A percentile compares a stretch with the other conserved stretches of the same genome.
Conservation (phyloP, 92 coral and sea anemone genomes). For the Parazoanthus atlanticus region DNA sequence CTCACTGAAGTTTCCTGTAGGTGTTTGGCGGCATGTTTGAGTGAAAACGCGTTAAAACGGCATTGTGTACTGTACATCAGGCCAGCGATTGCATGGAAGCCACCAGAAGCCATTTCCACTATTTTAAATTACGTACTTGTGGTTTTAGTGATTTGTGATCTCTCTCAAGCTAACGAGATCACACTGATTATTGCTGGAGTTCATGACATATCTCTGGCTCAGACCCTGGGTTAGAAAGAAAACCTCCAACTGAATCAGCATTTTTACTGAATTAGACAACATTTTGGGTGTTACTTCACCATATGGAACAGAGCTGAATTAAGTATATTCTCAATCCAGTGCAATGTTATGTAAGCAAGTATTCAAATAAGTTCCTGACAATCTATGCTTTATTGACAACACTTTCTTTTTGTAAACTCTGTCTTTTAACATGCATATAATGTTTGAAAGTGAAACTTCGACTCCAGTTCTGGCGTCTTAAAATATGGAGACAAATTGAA, state of each 20-base stretch:
- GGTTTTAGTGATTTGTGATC: neutral
- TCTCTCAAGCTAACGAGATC: conserved; percentile 8
- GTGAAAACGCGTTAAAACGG: neutral
- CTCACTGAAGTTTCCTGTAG: neutral
- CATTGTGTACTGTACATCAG: neutral
- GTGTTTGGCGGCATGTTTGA: neutral
- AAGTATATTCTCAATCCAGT: neutral
- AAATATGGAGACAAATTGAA: neutral
- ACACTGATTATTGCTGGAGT: neutral
- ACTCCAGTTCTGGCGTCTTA: no score
- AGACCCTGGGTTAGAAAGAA: no score
- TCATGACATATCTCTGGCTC: neutral
- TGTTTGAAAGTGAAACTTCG: no score
- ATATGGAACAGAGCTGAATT: neutral
- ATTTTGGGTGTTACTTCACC: neutral
- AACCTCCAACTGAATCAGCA: neutral
- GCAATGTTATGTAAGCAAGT: neutral
- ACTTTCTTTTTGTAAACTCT: no score
- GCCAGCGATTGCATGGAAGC: neutral
- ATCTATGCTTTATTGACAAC: neutral
- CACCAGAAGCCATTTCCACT: neutral
- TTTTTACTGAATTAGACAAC: neutral
- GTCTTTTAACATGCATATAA: no score
- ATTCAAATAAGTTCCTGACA: no score
- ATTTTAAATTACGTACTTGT: neutral